Percentiles rank a stretch among this genome's conserved stretches.
phyloP scores from a whole-genome alignment of 2,888 invertebrate species.

The Cerastoderma edule region DNA sequence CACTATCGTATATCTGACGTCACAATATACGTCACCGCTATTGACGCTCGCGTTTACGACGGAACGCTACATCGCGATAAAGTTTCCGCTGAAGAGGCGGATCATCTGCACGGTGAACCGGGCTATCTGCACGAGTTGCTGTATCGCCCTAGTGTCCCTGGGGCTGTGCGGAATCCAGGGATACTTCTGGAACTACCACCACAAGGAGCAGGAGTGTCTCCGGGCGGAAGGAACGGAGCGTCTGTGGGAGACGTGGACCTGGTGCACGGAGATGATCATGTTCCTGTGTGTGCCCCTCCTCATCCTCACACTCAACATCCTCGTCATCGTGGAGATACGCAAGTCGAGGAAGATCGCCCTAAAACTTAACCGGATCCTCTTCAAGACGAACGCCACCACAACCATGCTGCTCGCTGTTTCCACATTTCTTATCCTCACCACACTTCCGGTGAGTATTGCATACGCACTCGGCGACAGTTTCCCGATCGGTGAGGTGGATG shows the following conservation, averaged over 20 bases:
- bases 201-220: constrained; percentile 59
- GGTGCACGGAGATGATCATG: constrained; percentile 81
- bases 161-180: constrained; percentile 78
- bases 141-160: constrained; percentile 70
- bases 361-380: constrained; percentile 68
- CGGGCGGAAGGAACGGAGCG: constrained; percentile 52
- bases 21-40: constrained; percentile 81
- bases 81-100: constrained; percentile 81
- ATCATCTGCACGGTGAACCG: constrained; percentile 79
- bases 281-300: constrained; percentile 80
- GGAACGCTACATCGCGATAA: constrained; percentile 83
- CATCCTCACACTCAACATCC: constrained; percentile 81
- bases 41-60: constrained; percentile 83
- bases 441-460: constrained; percentile 80
- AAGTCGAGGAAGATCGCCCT: constrained; percentile 59
- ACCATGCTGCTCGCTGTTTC: constrained; percentile 81
- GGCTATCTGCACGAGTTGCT: constrained; percentile 75
- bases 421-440: constrained; percentile 80
- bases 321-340: constrained; percentile 80
- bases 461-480: constrained; percentile 76
- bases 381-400: constrained; percentile 76
- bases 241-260: constrained; percentile 79
- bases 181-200: constrained; percentile 79
- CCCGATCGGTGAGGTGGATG: constrained; percentile 64
- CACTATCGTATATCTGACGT: constrained; percentile 77